Evolutionary conservation across 2,113 vertebrate genomes (phyloP).

Genomic region (Thamnaconus septentrionalis): DNA sequence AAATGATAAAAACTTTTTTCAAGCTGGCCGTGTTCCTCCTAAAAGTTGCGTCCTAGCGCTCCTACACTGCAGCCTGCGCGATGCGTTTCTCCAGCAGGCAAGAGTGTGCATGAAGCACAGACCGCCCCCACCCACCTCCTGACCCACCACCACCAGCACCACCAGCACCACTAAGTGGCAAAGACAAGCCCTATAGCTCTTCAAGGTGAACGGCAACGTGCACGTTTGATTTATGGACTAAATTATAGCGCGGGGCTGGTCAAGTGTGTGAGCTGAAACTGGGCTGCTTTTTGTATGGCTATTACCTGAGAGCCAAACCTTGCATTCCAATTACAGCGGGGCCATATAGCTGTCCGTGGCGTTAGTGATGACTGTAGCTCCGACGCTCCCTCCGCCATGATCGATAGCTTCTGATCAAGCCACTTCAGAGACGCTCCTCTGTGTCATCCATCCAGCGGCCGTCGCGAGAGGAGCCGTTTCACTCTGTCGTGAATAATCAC

Average conservation of each 20-base stretch:
- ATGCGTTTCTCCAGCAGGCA: no score
- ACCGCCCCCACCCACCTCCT: no score
- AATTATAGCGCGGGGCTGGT: slow-evolving; percentile 57
- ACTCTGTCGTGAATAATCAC: no score
- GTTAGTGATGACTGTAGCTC: slow-evolving; percentile 51
- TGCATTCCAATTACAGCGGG: slow-evolving; percentile 59
- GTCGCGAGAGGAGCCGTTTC: no score
- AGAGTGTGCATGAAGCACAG: no score
- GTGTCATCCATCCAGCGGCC: no score
- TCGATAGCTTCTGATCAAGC: slow-evolving; percentile 48
- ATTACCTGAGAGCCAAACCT: slow-evolving; percentile 54
- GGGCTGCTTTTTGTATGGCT: slow-evolving; percentile 49
- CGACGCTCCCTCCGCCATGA: slow-evolving; percentile 35
- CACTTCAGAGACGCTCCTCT: slow-evolving; percentile 6
- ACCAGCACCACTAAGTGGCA: slow-evolving; percentile 26
- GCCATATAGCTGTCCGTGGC: slow-evolving; percentile 60
- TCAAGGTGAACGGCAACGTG: slow-evolving; percentile 56
- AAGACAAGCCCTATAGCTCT: slow-evolving; percentile 43
- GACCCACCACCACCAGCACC: neutral
- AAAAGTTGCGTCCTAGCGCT: slow-evolving; percentile 7
- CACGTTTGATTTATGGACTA: slow-evolving; percentile 64
- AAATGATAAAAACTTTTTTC: neutral
- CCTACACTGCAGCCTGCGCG: slow-evolving; percentile 9
- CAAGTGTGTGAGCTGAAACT: slow-evolving; percentile 39
- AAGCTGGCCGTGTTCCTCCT: slow-evolving; percentile 1